These are phyloP conservation scores for Acrobasis consociella DNA, from an alignment of 2,888 invertebrate genomes.

Conservation along the genomic window DNA sequence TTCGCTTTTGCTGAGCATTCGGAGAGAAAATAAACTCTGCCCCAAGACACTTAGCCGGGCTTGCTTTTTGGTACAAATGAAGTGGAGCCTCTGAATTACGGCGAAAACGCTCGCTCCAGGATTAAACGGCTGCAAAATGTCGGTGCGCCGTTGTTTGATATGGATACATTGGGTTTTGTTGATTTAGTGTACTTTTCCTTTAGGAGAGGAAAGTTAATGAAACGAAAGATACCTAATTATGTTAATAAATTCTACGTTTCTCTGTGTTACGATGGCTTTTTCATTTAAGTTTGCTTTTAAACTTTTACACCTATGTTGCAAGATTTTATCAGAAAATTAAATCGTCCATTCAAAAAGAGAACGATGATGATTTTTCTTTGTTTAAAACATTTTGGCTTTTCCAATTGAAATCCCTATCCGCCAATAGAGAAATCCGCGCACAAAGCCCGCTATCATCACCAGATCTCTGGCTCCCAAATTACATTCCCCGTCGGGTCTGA, in stretches of 20 bases:
- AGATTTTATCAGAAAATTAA: too few relatives aligned
- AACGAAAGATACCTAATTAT: neutral
- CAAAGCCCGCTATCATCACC: constrained; percentile 12
- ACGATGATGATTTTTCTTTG: too few relatives aligned
- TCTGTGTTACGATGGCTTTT: too few relatives aligned
- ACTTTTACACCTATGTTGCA: too few relatives aligned
- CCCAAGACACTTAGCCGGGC: constrained; percentile 54
- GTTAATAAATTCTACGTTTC: neutral
- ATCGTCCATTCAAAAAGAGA: too few relatives aligned
- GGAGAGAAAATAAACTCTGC: constrained; percentile 61
- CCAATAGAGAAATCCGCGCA: constrained; percentile 8
- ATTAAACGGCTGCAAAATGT: constrained; percentile 43
- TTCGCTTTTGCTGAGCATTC: constrained; percentile 51
- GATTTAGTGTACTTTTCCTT: constrained; percentile 6
- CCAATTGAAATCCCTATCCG: neutral
- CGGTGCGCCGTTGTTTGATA: constrained; percentile 21
- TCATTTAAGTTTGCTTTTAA: neutral
- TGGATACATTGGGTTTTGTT: constrained; percentile 10
- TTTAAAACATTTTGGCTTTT: neutral
- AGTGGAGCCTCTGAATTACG: constrained; percentile 56
- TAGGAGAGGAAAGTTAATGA: neutral
- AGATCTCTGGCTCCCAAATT: constrained; percentile 18
- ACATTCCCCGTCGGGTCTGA: constrained; percentile 29
- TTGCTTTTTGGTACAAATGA: constrained; percentile 55
- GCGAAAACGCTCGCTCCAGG: constrained; percentile 52